Evolutionary conservation across 1,140 invertebrate genomes (phyloP).

Genomic region (Drosophila micromelanica): DNA sequence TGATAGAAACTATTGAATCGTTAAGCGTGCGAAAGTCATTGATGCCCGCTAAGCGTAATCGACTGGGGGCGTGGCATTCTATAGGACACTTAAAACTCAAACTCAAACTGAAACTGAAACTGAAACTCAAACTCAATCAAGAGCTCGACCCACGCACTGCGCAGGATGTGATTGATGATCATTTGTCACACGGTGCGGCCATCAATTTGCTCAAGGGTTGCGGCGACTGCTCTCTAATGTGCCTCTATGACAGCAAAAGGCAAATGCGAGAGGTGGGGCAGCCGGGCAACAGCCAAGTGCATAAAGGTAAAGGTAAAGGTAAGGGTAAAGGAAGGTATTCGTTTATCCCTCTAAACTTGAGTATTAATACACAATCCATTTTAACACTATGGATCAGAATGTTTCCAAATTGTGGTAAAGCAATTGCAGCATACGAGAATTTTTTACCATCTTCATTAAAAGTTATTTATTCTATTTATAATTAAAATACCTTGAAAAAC

Average conservation of each 20-base stretch:
- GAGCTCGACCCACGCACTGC: conserved; percentile 45
- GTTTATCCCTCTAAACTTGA: neutral
- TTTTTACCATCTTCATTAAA: neutral
- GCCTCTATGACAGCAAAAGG: conserved; percentile 2
- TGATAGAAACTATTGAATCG: conserved; percentile 69
- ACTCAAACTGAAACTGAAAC: too few species aligned
- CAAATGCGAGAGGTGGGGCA: neutral
- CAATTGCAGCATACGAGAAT: neutral
- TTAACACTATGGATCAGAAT: conserved; percentile 13
- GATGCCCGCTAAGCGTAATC: neutral
- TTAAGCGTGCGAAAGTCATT: conserved; percentile 73
- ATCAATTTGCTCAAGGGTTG: conserved; percentile 75
- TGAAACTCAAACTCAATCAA: neutral
- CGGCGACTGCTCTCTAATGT: conserved; percentile 42
- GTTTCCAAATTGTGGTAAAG: neutral
- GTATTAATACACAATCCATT: conserved; percentile 12
- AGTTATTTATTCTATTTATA: neutral
- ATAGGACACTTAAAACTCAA: conserved; percentile 17
- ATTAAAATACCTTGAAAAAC: too few species aligned
- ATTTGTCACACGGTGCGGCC: conserved; percentile 68
- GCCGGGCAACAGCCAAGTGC: neutral
- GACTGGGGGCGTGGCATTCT: conserved; percentile 12
- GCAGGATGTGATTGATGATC: conserved; percentile 74
- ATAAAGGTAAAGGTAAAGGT: conserved; percentile 1
- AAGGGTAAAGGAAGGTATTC: neutral